Percentiles rank a stretch among this genome's conserved stretches.
phyloP scores from a whole-genome alignment of 2,797 vertebrate species.

The Myripristis murdjan region DNA sequence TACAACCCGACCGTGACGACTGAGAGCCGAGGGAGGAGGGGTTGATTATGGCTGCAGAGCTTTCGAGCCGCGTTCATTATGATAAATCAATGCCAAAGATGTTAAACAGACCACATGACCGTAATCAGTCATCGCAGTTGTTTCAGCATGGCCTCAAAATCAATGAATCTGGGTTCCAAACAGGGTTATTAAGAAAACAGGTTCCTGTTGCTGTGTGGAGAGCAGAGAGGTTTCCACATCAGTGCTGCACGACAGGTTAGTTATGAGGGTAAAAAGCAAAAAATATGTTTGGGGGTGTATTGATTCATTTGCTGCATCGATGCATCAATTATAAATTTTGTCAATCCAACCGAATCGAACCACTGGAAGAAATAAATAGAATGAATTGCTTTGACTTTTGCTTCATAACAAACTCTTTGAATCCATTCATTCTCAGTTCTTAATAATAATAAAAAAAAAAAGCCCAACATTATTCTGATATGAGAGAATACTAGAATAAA shows the following conservation, averaged over 20 bases:
- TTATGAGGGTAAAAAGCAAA: no score
- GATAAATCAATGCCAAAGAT: constrained; percentile 33
- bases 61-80: constrained; percentile 13
- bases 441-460: no score
- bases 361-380: no score
- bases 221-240: not conserved
- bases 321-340: no score
- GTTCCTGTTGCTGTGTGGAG: not conserved
- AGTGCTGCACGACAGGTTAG: not conserved
- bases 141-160: constrained; percentile 8
- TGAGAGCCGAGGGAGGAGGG: constrained; percentile 42
- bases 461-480: no score
- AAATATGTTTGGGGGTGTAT: no score
- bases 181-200: constrained; percentile 2
- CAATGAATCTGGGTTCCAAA: constrained; percentile 18
- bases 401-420: no score
- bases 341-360: no score
- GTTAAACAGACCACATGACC: constrained; percentile 9
- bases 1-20: constrained; percentile 63
- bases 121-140: constrained; percentile 7
- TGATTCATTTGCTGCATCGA: no score
- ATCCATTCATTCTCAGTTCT: no score
- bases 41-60: constrained; percentile 40
- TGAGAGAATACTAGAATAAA: no score
- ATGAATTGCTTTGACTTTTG: no score